Evolutionary conservation across 2,797 vertebrate species (phyloP).

Genomic region (Avahi laniger): DNA sequence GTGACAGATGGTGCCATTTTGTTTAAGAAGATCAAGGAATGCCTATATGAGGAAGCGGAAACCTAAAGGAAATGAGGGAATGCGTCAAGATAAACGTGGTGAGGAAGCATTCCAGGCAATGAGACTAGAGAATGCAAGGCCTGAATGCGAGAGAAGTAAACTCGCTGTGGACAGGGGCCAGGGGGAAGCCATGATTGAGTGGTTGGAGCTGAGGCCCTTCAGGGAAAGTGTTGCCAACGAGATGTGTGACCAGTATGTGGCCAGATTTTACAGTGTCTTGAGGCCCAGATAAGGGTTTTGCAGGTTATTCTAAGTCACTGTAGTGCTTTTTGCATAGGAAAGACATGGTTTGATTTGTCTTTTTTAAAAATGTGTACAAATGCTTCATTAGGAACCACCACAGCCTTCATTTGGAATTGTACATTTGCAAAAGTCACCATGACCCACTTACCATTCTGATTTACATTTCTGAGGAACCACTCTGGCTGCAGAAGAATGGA

Average conservation of each 20-base stretch:
- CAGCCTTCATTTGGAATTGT: neutral
- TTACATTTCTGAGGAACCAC: neutral
- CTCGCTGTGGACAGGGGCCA: neutral
- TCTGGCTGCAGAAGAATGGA: neutral
- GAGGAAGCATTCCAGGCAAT: neutral
- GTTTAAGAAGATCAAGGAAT: neutral
- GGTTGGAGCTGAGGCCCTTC: accelerated
- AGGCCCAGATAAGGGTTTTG: neutral
- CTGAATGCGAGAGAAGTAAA: neutral
- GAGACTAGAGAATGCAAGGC: neutral
- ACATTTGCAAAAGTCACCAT: neutral
- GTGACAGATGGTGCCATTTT: neutral
- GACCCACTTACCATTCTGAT: neutral
- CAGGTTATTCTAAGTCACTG: neutral
- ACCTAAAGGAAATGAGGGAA: neutral
- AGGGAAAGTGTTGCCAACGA: neutral
- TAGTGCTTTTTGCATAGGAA: neutral
- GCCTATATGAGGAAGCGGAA: neutral
- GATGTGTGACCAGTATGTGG: neutral
- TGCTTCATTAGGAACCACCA: neutral
- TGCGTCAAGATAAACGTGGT: neutral
- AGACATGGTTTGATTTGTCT: neutral
- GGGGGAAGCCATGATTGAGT: neutral
- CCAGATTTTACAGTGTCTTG: neutral
- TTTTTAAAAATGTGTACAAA: neutral